Base-by-base conservation (phyloP, 2,888 invertebrate species). In the Euproctis similis region DNA sequence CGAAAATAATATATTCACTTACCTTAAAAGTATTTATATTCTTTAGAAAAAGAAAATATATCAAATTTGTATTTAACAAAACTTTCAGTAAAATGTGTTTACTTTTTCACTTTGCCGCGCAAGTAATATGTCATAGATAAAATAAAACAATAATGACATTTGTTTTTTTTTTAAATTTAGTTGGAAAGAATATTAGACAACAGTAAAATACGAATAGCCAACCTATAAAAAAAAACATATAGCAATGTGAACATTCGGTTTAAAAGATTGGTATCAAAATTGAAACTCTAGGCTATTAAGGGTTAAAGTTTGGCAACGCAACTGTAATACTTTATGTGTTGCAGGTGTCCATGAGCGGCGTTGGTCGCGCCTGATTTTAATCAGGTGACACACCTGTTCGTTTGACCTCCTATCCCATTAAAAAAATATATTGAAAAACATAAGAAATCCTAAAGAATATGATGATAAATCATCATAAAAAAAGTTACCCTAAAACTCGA, bases 1-100 rank as follows among this genome's bases (percentile, higher is more conserved):
- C 44, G 31, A 46, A 48, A 48, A 54, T 50, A 44, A 48, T 41
- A 33, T 47, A 48, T 46, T 48, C 41, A 54, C 46, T 46, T 49
- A 49, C 46, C 48, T 44, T 41, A 54, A 36, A 36, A 36, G 32
- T 36, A 31, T 30, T 34, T 30, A 34, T 34, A 45, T 48, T 46
- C 41, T 48, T 39, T 36, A 44, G 42, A 49, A 47, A 49, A 46
- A 48, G 44, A 45, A 34, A 29, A 29, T 34, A 34, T 30, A 34
- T 47, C 42, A 46, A 46, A 46, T 42, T 41, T 46, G n/a, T 26
- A 26, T 26, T 26, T 12, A 26, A 26, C 26, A 26, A 26, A 26
- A 26, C 26, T 26, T 52, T 52, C 45, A 39, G 43, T 45, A 45
- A 45, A 45, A 48, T 46, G 40, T 43, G 44, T 29, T 36, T 24